phyloP scores from a whole-genome alignment of 2,888 invertebrate species.

The Caenorhabditis japonica region DNA sequence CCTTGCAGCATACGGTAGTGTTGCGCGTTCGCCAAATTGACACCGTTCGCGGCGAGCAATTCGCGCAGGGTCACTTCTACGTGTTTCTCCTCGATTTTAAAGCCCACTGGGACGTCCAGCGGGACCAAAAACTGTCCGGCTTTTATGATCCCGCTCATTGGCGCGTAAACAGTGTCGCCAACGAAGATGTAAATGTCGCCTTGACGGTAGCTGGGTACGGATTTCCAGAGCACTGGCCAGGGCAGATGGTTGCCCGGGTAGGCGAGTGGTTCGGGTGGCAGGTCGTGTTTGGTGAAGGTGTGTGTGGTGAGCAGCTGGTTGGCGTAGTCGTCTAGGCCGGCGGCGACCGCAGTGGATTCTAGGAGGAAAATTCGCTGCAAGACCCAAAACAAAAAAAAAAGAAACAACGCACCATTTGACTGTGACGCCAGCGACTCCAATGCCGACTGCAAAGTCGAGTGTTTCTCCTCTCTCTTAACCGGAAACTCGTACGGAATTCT shows the following conservation, averaged over 20 bases:
- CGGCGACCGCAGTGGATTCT: too few relatives aligned
- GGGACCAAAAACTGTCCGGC: slow-evolving; percentile 16
- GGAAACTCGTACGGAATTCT: too few relatives aligned
- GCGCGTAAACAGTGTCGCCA: not conserved
- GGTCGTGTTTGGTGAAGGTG: too few relatives aligned
- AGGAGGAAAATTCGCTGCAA: too few relatives aligned
- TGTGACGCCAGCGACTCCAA: too few relatives aligned
- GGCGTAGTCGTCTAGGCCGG: slow-evolving; percentile 13
- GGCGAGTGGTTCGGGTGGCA: not conserved
- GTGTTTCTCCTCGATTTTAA: not conserved
- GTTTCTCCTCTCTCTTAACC: too few relatives aligned
- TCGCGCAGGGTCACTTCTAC: slow-evolving; percentile 4
- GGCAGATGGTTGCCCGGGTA: slow-evolving; percentile 34
- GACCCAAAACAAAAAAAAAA: too few relatives aligned
- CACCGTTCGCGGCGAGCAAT: slow-evolving; percentile 15
- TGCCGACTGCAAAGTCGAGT: too few relatives aligned
- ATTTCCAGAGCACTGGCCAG: slow-evolving; percentile 18
- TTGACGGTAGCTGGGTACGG: not conserved
- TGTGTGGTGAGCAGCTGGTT: not conserved
- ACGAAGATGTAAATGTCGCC: slow-evolving; percentile 2
- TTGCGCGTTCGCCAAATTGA: slow-evolving; percentile 9
- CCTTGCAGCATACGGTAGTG: slow-evolving; percentile 31
- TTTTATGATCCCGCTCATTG: slow-evolving; percentile 13
- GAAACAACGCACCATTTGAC: too few relatives aligned
- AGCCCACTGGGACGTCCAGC: not conserved